phyloP scores from a whole-genome alignment of 2,888 invertebrate genomes.

The Archips xylosteana region DNA sequence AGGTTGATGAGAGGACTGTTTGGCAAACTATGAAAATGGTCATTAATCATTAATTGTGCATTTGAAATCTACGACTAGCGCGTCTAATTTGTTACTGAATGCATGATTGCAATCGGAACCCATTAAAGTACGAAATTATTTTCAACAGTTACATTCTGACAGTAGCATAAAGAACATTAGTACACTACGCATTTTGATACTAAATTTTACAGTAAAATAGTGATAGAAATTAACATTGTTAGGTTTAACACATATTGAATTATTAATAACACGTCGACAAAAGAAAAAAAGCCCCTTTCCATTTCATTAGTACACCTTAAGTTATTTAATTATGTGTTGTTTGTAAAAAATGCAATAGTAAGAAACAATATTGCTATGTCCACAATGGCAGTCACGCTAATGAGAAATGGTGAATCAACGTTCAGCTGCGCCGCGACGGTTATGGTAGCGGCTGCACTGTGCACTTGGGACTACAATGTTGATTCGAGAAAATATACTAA shows the following conservation, averaged over 20 bases:
- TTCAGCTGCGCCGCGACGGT: slow-evolving; percentile 27
- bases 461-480: slow-evolving; percentile 9
- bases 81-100: background rate
- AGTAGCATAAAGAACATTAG: too few species aligned
- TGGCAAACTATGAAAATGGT: background rate
- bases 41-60: background rate
- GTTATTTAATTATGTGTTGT: background rate
- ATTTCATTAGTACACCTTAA: too few species aligned
- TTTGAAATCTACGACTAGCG: background rate
- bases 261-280: too few species aligned
- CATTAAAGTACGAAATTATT: too few species aligned
- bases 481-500: slow-evolving; percentile 3
- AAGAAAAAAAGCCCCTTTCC: too few species aligned
- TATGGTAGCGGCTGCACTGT: slow-evolving; percentile 19
- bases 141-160: too few species aligned
- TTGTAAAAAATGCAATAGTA: background rate
- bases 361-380: background rate
- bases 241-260: too few species aligned
- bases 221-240: too few species aligned
- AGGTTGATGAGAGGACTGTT: background rate
- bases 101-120: too few species aligned
- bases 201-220: too few species aligned
- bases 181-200: too few species aligned
- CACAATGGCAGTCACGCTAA: slow-evolving; percentile 16
- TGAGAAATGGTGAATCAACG: slow-evolving; percentile 35